A percentile compares a stretch with the other conserved stretches of the same genome.
Conservation (phyloP, 2,888 invertebrate genomes). For the Hypercompe scribonia region DNA sequence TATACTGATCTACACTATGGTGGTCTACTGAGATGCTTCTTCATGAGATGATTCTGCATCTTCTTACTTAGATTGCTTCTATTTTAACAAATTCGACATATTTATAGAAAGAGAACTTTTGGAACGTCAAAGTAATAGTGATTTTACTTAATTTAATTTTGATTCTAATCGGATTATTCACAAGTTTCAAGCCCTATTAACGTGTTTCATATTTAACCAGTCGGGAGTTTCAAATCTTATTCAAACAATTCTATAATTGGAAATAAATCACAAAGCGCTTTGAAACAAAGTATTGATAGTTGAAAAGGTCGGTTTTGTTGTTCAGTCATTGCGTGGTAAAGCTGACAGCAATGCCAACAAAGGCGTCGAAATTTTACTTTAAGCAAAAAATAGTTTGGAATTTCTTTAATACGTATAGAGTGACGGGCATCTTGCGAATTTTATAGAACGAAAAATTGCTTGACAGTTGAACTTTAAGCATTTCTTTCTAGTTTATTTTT, state of each 20-base stretch:
- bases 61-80: no score
- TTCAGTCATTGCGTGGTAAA: not conserved
- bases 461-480: not conserved
- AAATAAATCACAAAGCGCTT: not conserved
- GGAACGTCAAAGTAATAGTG: not conserved
- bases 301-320: not conserved
- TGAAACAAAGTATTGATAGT: not conserved
- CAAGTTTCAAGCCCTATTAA: not conserved
- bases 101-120: not conserved
- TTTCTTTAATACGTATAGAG: not conserved
- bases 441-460: not conserved
- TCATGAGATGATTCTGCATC: no score
- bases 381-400: not conserved
- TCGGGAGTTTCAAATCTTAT: not conserved
- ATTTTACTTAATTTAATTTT: not conserved
- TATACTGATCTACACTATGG: no score
- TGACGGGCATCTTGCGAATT: not conserved
- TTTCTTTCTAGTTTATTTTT: not conserved
- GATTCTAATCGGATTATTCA: not conserved
- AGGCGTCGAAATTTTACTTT: not conserved
- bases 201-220: not conserved
- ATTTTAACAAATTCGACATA: not conserved
- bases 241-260: not conserved
- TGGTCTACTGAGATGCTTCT: no score
- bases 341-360: not conserved